These are phyloP conservation scores for Thunnus albacares DNA, from an alignment of 2,797 vertebrate species.

Conservation along the genomic window DNA sequence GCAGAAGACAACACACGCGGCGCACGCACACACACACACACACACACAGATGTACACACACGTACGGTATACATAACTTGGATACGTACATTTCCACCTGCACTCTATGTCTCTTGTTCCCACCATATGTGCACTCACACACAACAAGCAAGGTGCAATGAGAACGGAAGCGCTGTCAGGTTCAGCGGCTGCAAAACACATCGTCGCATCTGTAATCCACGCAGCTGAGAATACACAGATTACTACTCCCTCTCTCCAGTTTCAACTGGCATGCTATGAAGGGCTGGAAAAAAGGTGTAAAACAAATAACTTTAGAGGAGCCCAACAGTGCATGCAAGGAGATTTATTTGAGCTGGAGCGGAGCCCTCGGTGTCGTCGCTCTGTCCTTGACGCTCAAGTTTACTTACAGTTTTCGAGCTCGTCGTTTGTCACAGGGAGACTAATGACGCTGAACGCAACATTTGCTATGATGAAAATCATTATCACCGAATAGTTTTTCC, in stretches of 20 bases:
- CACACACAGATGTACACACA: neutral
- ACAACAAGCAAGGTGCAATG: conserved; percentile 45
- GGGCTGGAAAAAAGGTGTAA: conserved; percentile 47
- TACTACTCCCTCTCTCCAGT: conserved; percentile 45
- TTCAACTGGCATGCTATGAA: conserved; percentile 47
- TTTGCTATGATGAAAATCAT: conserved; percentile 60
- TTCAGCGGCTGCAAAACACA: conserved; percentile 42
- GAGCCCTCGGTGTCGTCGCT: conserved; percentile 41
- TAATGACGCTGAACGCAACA: conserved; percentile 46
- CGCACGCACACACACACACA: neutral
- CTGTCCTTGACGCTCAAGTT: conserved; percentile 54
- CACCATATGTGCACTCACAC: conserved; percentile 21
- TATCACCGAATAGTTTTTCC: conserved; percentile 41
- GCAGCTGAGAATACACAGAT: conserved; percentile 59
- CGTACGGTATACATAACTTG: neutral
- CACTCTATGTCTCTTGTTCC: conserved; percentile 20
- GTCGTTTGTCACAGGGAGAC: conserved; percentile 48
- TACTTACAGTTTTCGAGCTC: conserved; percentile 45
- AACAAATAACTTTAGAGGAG: conserved; percentile 65
- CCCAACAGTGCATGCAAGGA: conserved; percentile 30
- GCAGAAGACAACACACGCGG: conserved; percentile 10
- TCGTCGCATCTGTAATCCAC: conserved; percentile 54
- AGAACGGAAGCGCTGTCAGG: conserved; percentile 42
- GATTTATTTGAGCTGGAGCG: conserved; percentile 61
- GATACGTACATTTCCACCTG: conserved; percentile 36